Base-by-base conservation (phyloP, 2,888 invertebrate genomes). In the Barypeithes pellucidus region DNA sequence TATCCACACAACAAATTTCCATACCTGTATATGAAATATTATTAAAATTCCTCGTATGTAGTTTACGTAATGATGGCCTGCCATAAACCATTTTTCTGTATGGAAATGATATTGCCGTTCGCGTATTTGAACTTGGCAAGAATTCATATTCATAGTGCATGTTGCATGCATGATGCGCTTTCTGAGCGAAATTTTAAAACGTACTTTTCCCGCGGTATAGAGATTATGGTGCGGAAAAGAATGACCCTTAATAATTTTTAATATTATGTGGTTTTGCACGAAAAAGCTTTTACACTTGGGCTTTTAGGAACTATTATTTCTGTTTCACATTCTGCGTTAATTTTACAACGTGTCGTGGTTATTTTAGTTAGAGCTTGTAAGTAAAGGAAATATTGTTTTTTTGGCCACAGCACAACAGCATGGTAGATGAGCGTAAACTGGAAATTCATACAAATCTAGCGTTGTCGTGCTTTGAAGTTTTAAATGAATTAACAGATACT, bases 121-220 rank as follows among this genome's bases (percentile, higher is more conserved):
- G 33, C 45, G 59, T 67, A 67, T 67, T 67, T 67, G 59, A 54
- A 67, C 59, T 59, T 33, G 59, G 59, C 57, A 16, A 22, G 59
- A 67, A 67, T 67, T 67, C 47, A 67, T 67, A 67, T 67, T 66
- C 66, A 67, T 59, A 29, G 43, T 67, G 59, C 57, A 67, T 33
- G 43, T 47, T 41, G 47, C 33, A 59, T 52, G 52, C 66, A 54
- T 24, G 52, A 66, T 66, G 66, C 57, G 59, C 45, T 67, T 43
- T 59, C 16, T 18, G 54, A 47, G 59, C 22, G 45, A 59, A 59
- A 47, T 45, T 67, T 43, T 41, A 59, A 57, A 57, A 59, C 39
- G 18, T 50, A 33, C 36, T 50, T 50, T 50, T 45, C 20, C 16
- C 47, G 36, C 65, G n/a, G 36, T 16, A 33, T 47, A 52, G 36